Evolutionary conservation across 2,888 invertebrate species (phyloP).

Genomic region (Thereva nobilitata): DNA sequence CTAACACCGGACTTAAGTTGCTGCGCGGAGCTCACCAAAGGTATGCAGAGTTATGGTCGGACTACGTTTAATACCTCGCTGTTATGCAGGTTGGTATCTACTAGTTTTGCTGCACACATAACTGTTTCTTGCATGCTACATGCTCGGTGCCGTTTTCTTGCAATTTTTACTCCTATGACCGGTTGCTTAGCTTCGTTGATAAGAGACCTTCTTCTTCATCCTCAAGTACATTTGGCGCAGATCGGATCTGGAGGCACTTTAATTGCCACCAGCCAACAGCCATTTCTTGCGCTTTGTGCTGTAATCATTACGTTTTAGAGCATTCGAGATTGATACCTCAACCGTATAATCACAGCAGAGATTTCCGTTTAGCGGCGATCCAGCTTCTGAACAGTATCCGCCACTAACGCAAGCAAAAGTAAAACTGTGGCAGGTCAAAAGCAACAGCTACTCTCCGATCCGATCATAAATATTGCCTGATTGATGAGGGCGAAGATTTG

Average conservation of each 20-base stretch:
- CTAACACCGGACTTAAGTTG: slow-evolving; percentile 39
- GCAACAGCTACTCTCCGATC: too few species aligned
- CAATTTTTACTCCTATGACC: slow-evolving; percentile 30
- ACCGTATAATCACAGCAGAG: too few species aligned
- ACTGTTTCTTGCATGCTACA: slow-evolving; percentile 42
- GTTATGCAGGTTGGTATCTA: slow-evolving; percentile 10
- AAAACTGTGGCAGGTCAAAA: too few species aligned
- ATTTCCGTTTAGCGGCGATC: too few species aligned
- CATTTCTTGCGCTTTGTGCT: slow-evolving; percentile 15
- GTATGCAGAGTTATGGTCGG: slow-evolving; percentile 30
- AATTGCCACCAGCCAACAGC: slow-evolving; percentile 15
- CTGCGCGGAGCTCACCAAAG: slow-evolving; percentile 15
- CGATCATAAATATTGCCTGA: too few species aligned
- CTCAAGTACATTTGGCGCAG: neutral
- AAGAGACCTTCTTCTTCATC: slow-evolving; percentile 28
- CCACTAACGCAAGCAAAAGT: too few species aligned
- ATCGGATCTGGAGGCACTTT: slow-evolving; percentile 27
- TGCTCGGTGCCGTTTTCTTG: slow-evolving; percentile 39
- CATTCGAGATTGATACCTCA: slow-evolving; percentile 6
- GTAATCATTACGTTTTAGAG: slow-evolving; percentile 25
- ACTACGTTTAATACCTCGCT: slow-evolving; percentile 15
- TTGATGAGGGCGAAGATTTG: too few species aligned
- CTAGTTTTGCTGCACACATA: slow-evolving; percentile 34
- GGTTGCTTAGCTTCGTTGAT: slow-evolving; percentile 24
- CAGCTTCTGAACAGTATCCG: too few species aligned